Base-by-base conservation (phyloP, 37 sponge, comb jelly and placozoan genomes). In the Bolinopsis microptera region DNA sequence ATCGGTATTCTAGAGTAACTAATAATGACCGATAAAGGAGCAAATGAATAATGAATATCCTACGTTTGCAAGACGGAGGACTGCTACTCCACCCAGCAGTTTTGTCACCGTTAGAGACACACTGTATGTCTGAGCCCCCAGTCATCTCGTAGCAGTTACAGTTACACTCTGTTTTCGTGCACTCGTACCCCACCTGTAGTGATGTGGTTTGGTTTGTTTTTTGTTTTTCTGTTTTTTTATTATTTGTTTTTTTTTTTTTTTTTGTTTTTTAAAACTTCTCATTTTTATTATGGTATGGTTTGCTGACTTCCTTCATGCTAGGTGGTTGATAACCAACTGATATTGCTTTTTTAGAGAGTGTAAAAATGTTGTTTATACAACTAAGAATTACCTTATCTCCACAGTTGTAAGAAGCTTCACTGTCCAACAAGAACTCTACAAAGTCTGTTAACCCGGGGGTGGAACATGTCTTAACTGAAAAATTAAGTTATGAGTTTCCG, bases 321-420 rank as follows among this genome's bases (percentile, higher is more conserved):
- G n/a, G n/a, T n/a, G n/a, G n/a, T n/a, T n/a, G n/a, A n/a, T n/a
- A n/a, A n/a, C n/a, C n/a, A n/a, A n/a, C n/a, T n/a, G n/a, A n/a
- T n/a, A n/a, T n/a, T n/a, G n/a, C n/a, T n/a, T n/a, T n/a, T n/a
- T n/a, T n/a, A n/a, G n/a, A n/a, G n/a, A n/a, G n/a, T n/a, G n/a
- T n/a, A n/a, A n/a, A n/a, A n/a, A n/a, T n/a, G n/a, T n/a, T n/a
- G n/a, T n/a, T n/a, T n/a, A n/a, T n/a, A n/a, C n/a, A n/a, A n/a
- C n/a, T n/a, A n/a, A n/a, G n/a, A n/a, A n/a, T 48, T 22, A 70
- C 74, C 80, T 77, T 77, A 35, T 77, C 80, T 22, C 80, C 80
- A 32, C 80, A 77, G 21, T 16, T 33, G 80, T 77, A 77, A 16
- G 27, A 27, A 22, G 5, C 26, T 70, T 28, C 3, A 16, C 9